Percentiles rank a stretch among this genome's conserved stretches.
phyloP scores from a whole-genome alignment of 2,797 vertebrate genomes.

The Loriculus beryllinus region DNA sequence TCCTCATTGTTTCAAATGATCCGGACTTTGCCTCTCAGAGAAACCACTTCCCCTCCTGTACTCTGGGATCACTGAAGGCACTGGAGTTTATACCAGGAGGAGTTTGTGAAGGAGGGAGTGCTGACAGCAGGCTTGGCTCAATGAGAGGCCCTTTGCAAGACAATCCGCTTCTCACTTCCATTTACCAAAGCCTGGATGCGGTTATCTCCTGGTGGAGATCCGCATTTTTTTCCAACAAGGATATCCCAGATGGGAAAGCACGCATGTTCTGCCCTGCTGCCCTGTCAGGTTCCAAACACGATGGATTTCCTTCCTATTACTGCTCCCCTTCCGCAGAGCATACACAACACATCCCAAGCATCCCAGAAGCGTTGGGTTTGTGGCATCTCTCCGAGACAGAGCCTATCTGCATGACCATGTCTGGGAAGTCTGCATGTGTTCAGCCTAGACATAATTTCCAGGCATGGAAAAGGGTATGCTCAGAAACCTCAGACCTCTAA shows the following conservation, averaged over 20 bases:
- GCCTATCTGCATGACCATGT: background rate
- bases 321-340: background rate
- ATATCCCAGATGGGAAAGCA: background rate
- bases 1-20: background rate
- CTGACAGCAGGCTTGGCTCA: slow-evolving; percentile 38
- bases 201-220: background rate
- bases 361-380: background rate
- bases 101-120: background rate
- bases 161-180: slow-evolving; percentile 11
- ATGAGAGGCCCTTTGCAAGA: background rate
- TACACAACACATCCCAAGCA: background rate
- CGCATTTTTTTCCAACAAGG: background rate
- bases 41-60: background rate
- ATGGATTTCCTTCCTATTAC: background rate
- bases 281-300: background rate
- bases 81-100: background rate
- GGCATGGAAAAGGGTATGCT: background rate
- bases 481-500: background rate
- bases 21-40: background rate
- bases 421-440: background rate
- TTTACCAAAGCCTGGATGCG: background rate
- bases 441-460: background rate
- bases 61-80: background rate
- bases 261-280: background rate
- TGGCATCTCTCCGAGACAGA: background rate